These are phyloP conservation scores for Hydropsyche tenuis DNA, from an alignment of 1,140 invertebrate species.

Conservation along the genomic window DNA sequence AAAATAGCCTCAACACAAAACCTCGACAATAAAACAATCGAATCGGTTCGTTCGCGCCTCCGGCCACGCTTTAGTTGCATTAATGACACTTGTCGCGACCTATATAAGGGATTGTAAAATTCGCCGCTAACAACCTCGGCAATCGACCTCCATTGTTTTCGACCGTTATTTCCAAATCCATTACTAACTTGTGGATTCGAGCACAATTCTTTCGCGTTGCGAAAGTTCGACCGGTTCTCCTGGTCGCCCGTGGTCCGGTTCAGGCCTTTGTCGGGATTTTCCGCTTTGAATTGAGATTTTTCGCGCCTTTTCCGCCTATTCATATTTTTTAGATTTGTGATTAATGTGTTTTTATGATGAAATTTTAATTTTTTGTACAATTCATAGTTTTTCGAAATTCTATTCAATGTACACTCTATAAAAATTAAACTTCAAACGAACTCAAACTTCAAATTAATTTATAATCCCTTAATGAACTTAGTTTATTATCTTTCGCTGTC, in stretches of 20 bases:
- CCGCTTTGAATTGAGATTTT: neutral
- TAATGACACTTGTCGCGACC: slow-evolving; percentile 5
- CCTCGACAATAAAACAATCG: neutral
- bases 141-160: slow-evolving; percentile 7
- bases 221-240: slow-evolving; percentile 16
- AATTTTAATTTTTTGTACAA: too few relatives aligned
- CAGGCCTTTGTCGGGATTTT: neutral
- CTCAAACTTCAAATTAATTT: too few relatives aligned
- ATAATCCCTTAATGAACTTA: too few relatives aligned
- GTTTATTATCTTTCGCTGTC: too few relatives aligned
- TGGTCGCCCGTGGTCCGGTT: neutral
- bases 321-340: too few relatives aligned
- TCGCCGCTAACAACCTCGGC: too few relatives aligned
- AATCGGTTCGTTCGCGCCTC: neutral
- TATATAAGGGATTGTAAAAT: slow-evolving; percentile 2
- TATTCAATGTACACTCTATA: too few relatives aligned
- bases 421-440: too few relatives aligned
- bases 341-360: too few relatives aligned
- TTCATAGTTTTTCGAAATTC: too few relatives aligned
- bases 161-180: slow-evolving; percentile 22
- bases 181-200: neutral
- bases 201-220: slow-evolving; percentile 3
- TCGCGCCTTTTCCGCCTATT: too few relatives aligned
- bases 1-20: neutral
- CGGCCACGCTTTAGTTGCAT: neutral